Conservation (phyloP, 2,888 invertebrate genomes). For the Polylopha cassiicola region DNA sequence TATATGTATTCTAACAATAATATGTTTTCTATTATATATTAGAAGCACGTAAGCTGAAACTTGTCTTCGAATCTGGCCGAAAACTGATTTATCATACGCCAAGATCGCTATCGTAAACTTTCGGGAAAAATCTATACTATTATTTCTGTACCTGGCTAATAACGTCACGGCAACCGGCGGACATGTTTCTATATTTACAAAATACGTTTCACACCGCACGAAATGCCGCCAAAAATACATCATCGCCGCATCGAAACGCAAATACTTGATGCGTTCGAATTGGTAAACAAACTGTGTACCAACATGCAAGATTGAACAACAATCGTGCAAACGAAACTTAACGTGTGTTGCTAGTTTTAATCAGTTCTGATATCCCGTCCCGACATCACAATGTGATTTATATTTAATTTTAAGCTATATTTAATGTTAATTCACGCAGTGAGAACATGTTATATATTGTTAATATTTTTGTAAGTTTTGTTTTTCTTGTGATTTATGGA, state of each 20-base stretch:
- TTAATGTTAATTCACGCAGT: slow-evolving; percentile 6
- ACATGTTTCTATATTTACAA: slow-evolving; percentile 32
- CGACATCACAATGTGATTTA: slow-evolving; percentile 21
- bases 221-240: slow-evolving; percentile 42
- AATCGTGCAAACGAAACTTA: too few species aligned
- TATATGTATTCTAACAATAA: too few species aligned
- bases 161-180: slow-evolving; percentile 18
- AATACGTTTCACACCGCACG: slow-evolving; percentile 30
- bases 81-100: slow-evolving; percentile 4
- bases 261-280: slow-evolving; percentile 37
- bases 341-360: slow-evolving; percentile 13
- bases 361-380: slow-evolving; percentile 23
- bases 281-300: slow-evolving; percentile 35
- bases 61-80: background rate
- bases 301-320: too few species aligned
- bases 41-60: too few species aligned
- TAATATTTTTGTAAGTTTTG: slow-evolving; percentile 20
- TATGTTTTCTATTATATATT: too few species aligned
- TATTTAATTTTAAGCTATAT: slow-evolving; percentile 17
- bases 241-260: slow-evolving; percentile 38
- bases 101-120: slow-evolving; percentile 18
- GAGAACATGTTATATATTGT: slow-evolving; percentile 12
- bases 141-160: slow-evolving; percentile 24
- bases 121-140: slow-evolving; percentile 16
- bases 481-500: slow-evolving; percentile 35